A percentile compares a stretch with the other conserved stretches of the same genome.
These are phyloP conservation scores for Andrena flavipes DNA, from an alignment of 2,888 invertebrate genomes.

Conservation along the genomic window DNA sequence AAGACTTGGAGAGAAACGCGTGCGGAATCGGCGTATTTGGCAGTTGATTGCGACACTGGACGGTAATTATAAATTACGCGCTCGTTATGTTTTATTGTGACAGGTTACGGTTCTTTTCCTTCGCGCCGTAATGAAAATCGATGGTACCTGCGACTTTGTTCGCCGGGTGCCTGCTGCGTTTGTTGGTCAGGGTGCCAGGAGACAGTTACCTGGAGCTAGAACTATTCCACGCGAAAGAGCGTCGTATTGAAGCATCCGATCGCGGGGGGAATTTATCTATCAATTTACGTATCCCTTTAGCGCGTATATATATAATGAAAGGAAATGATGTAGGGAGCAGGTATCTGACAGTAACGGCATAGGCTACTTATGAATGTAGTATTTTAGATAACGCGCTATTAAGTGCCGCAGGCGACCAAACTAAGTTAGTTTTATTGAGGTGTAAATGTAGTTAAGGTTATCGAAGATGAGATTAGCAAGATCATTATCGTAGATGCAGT, in stretches of 20 bases:
- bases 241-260: too few species aligned
- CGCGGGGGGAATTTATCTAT: neutral
- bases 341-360: neutral
- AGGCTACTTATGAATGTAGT: neutral
- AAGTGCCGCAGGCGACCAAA: neutral
- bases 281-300: too few species aligned
- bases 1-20: constrained; percentile 42
- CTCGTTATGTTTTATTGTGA: constrained; percentile 40
- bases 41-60: constrained; percentile 61
- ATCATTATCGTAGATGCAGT: neutral
- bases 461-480: neutral
- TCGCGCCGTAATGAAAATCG: constrained; percentile 35
- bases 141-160: constrained; percentile 18
- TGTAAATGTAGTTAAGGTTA: neutral
- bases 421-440: neutral
- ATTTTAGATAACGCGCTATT: constrained; percentile 3
- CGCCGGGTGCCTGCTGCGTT: neutral
- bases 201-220: constrained; percentile 26
- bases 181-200: constrained; percentile 6
- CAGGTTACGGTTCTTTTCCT: constrained; percentile 28
- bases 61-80: constrained; percentile 66
- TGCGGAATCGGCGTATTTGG: constrained; percentile 60
- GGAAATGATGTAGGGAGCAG: neutral
- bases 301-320: too few species aligned
- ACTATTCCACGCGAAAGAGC: neutral